Evolutionary conservation across 1,140 invertebrate species (phyloP).

Genomic region (Anoplolepis gracilipes): DNA sequence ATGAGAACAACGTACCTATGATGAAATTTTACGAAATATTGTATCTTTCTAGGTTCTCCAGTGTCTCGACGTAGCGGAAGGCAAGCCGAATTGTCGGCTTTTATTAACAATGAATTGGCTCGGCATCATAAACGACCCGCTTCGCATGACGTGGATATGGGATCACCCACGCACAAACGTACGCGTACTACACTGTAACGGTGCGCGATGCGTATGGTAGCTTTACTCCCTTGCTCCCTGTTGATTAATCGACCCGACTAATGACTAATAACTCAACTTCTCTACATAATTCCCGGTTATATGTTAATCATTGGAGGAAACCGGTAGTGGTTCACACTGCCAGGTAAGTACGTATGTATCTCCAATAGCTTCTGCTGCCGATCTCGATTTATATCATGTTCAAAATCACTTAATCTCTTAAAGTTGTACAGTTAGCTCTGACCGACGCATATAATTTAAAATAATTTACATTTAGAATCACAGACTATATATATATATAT

Average conservation of each 20-base stretch:
- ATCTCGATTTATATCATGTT: slow-evolving; percentile 24
- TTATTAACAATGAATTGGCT: slow-evolving; percentile 92
- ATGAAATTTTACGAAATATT: background rate
- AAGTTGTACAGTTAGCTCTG: background rate
- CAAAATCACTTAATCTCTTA: slow-evolving; percentile 4
- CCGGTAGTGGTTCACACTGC: slow-evolving; percentile 63
- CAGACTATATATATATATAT: background rate
- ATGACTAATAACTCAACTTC: slow-evolving; percentile 73
- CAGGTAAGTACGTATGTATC: slow-evolving; percentile 63
- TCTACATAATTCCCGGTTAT: slow-evolving; percentile 68
- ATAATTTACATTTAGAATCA: background rate
- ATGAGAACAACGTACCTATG: background rate
- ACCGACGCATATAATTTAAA: background rate
- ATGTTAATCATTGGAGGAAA: slow-evolving; percentile 67
- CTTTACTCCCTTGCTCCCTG: slow-evolving; percentile 76
- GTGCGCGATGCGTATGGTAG: slow-evolving; percentile 85
- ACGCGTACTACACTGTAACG: slow-evolving; percentile 87
- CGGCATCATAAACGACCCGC: slow-evolving; percentile 91
- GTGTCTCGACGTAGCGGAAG: slow-evolving; percentile 82
- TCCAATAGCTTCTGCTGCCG: slow-evolving; percentile 14
- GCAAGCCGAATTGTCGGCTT: slow-evolving; percentile 90
- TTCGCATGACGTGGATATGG: slow-evolving; percentile 89
- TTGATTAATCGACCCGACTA: slow-evolving; percentile 74
- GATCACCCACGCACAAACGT: slow-evolving; percentile 89
- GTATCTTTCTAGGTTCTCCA: slow-evolving; percentile 76